Percentiles rank a stretch among this genome's conserved stretches.
Evolutionary conservation across 92 coral and sea anemone species (phyloP).

Genomic region (Anthopleura xanthogrammica): DNA sequence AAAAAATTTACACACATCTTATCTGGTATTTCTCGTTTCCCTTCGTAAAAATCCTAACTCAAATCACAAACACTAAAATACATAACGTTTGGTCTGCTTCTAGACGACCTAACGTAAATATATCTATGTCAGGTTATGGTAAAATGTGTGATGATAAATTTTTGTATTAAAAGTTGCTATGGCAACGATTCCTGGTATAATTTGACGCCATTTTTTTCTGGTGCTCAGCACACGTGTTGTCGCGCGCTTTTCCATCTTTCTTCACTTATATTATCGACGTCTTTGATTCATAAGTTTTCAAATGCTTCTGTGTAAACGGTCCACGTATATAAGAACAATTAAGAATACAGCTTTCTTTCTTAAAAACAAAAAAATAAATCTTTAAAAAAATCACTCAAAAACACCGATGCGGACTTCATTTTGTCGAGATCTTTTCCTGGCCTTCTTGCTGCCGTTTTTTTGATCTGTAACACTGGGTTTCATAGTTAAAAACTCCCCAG

Average conservation of each 20-base stretch:
- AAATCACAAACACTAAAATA: background rate
- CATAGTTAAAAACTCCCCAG: background rate
- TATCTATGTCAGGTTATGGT: background rate
- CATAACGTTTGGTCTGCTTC: background rate
- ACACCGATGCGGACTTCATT: background rate
- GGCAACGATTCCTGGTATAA: background rate
- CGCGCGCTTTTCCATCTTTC: background rate
- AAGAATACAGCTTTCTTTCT: background rate
- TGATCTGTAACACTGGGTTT: background rate
- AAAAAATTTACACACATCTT: background rate
- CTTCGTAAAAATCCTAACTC: background rate
- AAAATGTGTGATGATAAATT: background rate
- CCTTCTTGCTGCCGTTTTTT: background rate
- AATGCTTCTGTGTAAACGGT: background rate
- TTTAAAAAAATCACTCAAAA: background rate
- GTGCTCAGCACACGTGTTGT: background rate
- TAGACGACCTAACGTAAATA: too few species aligned
- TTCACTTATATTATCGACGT: background rate
- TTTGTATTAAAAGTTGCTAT: background rate
- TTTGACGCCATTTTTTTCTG: background rate
- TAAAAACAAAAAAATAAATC: background rate
- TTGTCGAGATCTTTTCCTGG: background rate
- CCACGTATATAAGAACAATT: constrained; percentile 3
- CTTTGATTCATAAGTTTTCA: background rate
- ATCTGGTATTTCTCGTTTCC: background rate